These are phyloP conservation scores for Rotaria sp. DNA, from an alignment of 2,888 invertebrate genomes.

Conservation along the genomic window DNA sequence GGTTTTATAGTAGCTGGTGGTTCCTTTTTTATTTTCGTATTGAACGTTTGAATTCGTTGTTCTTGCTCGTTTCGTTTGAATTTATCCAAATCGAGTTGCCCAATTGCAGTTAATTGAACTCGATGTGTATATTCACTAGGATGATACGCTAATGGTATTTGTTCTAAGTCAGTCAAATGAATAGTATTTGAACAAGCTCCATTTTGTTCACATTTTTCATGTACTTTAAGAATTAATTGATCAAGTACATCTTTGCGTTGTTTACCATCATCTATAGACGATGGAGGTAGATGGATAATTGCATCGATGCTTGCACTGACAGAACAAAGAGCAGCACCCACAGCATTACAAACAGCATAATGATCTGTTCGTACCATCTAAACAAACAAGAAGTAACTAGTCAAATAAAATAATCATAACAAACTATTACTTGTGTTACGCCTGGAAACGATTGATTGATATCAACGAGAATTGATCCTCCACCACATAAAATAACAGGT, in stretches of 20 bases:
- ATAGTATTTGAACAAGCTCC: constrained; percentile 41
- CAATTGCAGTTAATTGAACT: constrained; percentile 48
- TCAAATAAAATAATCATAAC: not conserved
- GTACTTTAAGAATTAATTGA: constrained; percentile 11
- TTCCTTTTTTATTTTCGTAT: not conserved
- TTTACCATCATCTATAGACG: constrained; percentile 41
- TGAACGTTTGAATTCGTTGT: too few relatives aligned
- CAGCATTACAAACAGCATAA: constrained; percentile 49
- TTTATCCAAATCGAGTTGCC: constrained; percentile 43
- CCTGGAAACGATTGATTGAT: constrained; percentile 34
- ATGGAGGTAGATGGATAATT: constrained; percentile 44
- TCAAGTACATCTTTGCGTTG: not conserved
- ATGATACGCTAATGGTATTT: constrained; percentile 47
- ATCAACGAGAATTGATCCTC: constrained; percentile 48
- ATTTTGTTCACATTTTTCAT: constrained; percentile 28
- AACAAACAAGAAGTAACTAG: not conserved
- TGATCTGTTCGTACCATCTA: not conserved
- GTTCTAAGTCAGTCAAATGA: constrained; percentile 42
- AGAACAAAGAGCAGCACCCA: constrained; percentile 52
- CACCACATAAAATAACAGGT: constrained; percentile 49
- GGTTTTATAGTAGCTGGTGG: not conserved
- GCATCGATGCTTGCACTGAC: constrained; percentile 46
- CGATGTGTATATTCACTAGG: constrained; percentile 49
- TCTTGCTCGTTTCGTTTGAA: not conserved
- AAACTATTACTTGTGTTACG: constrained; percentile 23